phyloP scores from a whole-genome alignment of 2,113 vertebrate species.

The Eptatretus burgeri region DNA sequence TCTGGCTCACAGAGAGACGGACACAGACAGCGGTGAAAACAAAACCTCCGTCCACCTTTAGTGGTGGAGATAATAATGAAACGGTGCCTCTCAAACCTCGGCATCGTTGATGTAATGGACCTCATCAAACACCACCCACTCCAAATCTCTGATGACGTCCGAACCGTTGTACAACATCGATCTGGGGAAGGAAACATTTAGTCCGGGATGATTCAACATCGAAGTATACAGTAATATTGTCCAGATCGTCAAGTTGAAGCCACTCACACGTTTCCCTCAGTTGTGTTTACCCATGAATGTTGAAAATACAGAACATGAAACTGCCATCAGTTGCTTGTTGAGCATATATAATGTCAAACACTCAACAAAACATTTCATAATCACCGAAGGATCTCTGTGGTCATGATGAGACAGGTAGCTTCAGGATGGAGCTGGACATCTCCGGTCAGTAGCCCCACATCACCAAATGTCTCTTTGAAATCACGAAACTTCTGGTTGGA shows the following conservation, averaged over 20 bases:
- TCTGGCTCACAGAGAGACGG: too few relatives aligned
- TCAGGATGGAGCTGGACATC: constrained; percentile 53
- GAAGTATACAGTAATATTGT: too few relatives aligned
- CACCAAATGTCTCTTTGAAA: constrained; percentile 47
- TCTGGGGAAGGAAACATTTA: constrained; percentile 15
- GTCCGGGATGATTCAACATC: too few relatives aligned
- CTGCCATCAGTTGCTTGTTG: too few relatives aligned
- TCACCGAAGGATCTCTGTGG: constrained; percentile 60
- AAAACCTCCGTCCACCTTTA: too few relatives aligned
- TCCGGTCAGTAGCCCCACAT: constrained; percentile 51
- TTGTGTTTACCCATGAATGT: too few relatives aligned
- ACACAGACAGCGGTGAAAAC: too few relatives aligned
- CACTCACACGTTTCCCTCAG: not conserved
- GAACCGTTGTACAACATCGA: constrained; percentile 74
- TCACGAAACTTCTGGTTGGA: constrained; percentile 83
- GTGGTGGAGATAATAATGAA: too few relatives aligned
- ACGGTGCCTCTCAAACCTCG: constrained; percentile 20
- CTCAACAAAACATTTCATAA: too few relatives aligned
- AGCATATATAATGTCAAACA: too few relatives aligned
- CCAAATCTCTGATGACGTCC: constrained; percentile 52
- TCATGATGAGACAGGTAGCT: constrained; percentile 69
- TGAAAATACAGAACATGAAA: not conserved
- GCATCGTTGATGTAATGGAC: constrained; percentile 69
- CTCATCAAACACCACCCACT: constrained; percentile 79
- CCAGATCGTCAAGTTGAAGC: too few relatives aligned